phyloP scores from a whole-genome alignment of 2,888 invertebrate genomes.

The Phytoseiulus persimilis region DNA sequence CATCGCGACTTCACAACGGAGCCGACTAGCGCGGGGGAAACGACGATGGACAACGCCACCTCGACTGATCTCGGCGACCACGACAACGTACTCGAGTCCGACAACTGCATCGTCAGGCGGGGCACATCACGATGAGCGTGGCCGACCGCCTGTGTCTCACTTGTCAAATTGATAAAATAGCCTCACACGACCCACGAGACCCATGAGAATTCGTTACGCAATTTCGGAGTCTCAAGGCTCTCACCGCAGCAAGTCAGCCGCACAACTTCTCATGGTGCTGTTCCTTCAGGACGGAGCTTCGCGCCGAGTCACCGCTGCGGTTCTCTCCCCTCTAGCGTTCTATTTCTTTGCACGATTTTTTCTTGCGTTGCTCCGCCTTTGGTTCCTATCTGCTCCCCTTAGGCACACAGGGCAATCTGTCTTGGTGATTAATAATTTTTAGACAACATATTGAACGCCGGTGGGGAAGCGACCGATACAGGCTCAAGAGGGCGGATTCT shows the following conservation, averaged over 20 bases:
- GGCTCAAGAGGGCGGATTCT: neutral
- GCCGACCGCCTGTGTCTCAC: neutral
- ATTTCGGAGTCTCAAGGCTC: neutral
- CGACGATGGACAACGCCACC: neutral
- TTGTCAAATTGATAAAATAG: neutral
- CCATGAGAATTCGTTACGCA: neutral
- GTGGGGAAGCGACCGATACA: neutral
- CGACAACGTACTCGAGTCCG: neutral
- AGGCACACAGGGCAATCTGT: neutral
- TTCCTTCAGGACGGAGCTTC: neutral
- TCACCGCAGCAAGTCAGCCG: neutral
- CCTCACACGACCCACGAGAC: neutral
- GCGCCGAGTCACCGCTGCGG: too few species aligned
- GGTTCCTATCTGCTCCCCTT: neutral
- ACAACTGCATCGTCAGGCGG: neutral
- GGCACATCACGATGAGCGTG: neutral
- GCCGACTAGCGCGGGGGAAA: neutral
- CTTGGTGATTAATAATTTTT: conserved; percentile 38
- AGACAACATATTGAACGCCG: conserved; percentile 28
- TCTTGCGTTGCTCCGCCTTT: neutral
- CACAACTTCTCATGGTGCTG: neutral
- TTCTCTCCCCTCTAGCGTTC: neutral
- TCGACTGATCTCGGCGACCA: neutral
- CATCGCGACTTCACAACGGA: neutral
- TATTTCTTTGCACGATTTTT: neutral